A percentile compares a stretch with the other conserved stretches of the same genome.
Evolutionary conservation across 1,140 invertebrate genomes (phyloP).

Genomic region (Saccostrea cuccullata): DNA sequence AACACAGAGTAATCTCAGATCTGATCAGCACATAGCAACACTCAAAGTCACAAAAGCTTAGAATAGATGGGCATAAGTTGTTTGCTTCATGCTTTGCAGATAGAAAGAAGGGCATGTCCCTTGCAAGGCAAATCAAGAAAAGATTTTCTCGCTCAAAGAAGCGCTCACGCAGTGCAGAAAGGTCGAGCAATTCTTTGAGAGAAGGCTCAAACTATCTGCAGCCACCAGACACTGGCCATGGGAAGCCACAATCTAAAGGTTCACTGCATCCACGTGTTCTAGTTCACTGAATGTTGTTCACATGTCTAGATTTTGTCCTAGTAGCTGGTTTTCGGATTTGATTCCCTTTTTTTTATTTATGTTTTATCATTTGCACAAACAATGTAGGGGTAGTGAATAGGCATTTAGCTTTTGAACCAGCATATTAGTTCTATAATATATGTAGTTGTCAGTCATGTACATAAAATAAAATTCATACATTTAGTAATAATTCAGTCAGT

Average conservation of each 20-base stretch:
- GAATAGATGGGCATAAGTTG: background rate
- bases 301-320: background rate
- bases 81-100: conserved; percentile 62
- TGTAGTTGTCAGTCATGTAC: no score
- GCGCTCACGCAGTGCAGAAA: conserved; percentile 70
- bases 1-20: background rate
- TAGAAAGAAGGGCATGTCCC: conserved; percentile 69
- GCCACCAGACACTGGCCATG: conserved; percentile 62
- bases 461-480: no score
- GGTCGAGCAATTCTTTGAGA: conserved; percentile 59
- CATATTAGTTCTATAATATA: no score
- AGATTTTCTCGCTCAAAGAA: conserved; percentile 69
- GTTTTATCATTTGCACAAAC: background rate
- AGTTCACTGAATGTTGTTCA: conserved; percentile 34
- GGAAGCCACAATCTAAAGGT: conserved; percentile 68
- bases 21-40: background rate
- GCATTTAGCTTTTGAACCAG: no score
- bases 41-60: background rate
- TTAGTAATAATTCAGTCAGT: no score
- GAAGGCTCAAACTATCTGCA: conserved; percentile 66
- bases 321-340: background rate
- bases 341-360: background rate
- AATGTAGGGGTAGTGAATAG: background rate
- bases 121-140: conserved; percentile 66
- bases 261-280: conserved; percentile 37